These are phyloP conservation scores for Tipula confusa DNA, from an alignment of 2,888 invertebrate species.

Conservation along the genomic window DNA sequence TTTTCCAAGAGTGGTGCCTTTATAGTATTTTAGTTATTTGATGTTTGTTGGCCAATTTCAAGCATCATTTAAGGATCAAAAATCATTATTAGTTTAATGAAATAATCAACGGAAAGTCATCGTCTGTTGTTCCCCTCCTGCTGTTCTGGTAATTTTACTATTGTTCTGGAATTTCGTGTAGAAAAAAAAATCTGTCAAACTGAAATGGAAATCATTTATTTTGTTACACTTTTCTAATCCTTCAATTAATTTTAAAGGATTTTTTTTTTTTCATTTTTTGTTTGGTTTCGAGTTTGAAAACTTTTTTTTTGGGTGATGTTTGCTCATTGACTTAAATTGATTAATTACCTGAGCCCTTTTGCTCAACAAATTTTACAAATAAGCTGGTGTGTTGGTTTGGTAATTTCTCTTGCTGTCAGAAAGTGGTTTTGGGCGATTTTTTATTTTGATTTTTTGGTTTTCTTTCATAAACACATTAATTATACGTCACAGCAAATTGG, in stretches of 20 bases:
- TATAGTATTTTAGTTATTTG: background rate
- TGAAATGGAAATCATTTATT: background rate
- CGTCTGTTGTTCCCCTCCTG: background rate
- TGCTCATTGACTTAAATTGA: conserved; percentile 20
- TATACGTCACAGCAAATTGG: background rate
- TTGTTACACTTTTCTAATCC: background rate
- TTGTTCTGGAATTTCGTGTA: background rate
- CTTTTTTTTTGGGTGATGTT: background rate
- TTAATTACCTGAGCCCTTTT: background rate
- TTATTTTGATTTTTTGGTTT: background rate
- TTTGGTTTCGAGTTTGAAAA: background rate
- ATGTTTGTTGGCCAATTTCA: conserved; percentile 4
- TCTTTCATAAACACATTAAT: background rate
- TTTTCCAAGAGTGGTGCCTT: background rate
- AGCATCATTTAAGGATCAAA: background rate
- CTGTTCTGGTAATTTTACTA: background rate
- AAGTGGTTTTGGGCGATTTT: background rate
- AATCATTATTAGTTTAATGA: background rate
- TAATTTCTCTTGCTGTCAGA: conserved; percentile 3
- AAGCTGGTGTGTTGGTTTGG: background rate
- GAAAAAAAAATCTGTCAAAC: background rate
- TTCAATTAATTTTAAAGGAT: background rate
- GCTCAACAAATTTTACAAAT: background rate
- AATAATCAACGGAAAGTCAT: background rate
- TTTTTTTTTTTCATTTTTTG: background rate